These are phyloP conservation scores for Zaprionus gabonicus DNA, from an alignment of 1,140 invertebrate genomes.

Conservation along the genomic window DNA sequence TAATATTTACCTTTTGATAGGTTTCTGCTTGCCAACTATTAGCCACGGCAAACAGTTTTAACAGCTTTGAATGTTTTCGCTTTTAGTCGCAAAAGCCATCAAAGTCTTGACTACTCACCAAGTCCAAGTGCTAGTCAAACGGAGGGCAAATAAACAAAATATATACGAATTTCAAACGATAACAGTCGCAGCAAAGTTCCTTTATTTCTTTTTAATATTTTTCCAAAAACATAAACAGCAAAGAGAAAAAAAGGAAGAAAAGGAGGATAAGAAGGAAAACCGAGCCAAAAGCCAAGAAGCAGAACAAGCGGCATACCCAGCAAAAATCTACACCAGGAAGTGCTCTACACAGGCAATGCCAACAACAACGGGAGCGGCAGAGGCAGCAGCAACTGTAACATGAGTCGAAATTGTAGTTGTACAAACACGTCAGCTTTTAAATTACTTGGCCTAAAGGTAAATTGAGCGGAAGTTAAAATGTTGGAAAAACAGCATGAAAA, in stretches of 20 bases:
- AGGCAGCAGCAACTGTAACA: slow-evolving; percentile 71
- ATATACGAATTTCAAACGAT: slow-evolving; percentile 41
- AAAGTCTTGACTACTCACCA: slow-evolving; percentile 52
- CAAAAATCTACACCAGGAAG: slow-evolving; percentile 77
- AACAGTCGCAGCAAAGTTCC: slow-evolving; percentile 50
- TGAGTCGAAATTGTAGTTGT: slow-evolving; percentile 83
- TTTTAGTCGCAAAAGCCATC: slow-evolving; percentile 57
- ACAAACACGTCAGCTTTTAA: slow-evolving; percentile 83
- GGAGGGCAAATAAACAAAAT: slow-evolving; percentile 78
- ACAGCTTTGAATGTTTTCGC: slow-evolving; percentile 72
- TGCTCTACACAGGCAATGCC: slow-evolving; percentile 76
- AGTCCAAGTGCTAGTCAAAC: slow-evolving; percentile 56
- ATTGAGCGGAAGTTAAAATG: slow-evolving; percentile 83
- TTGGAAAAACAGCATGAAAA: slow-evolving; percentile 80
- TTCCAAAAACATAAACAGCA: slow-evolving; percentile 16
- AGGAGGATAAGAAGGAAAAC: slow-evolving; percentile 17
- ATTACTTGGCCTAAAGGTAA: slow-evolving; percentile 83
- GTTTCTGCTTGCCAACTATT: slow-evolving; percentile 62
- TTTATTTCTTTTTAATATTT: slow-evolving; percentile 71
- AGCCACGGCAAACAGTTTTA: slow-evolving; percentile 78
- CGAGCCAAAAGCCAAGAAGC: slow-evolving; percentile 55
- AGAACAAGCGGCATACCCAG: slow-evolving; percentile 65
- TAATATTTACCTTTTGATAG: slow-evolving; percentile 70
- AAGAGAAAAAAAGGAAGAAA: slow-evolving; percentile 30
- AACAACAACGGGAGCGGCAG: slow-evolving; percentile 56